These are phyloP conservation scores for Camponotus vicinus DNA, from an alignment of 1,140 invertebrate species.

Conservation along the genomic window DNA sequence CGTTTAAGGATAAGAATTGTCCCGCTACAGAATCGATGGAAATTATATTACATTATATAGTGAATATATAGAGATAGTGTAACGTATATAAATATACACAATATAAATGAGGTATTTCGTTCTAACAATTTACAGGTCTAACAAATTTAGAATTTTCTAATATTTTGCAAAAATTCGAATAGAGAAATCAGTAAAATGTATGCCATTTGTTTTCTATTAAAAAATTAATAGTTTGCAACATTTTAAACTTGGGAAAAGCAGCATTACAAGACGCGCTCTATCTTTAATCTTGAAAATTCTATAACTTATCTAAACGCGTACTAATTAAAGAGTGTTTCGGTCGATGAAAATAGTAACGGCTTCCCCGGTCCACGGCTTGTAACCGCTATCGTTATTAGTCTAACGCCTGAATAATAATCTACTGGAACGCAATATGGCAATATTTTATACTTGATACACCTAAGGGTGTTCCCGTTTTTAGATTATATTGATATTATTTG, in stretches of 20 bases:
- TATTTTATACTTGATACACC: constrained; percentile 45
- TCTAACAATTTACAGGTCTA: constrained; percentile 24
- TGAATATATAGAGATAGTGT: not conserved
- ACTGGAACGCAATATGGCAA: constrained; percentile 57
- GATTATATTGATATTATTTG: not conserved
- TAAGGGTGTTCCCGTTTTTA: not conserved
- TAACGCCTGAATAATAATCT: constrained; percentile 74
- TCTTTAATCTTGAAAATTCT: not conserved
- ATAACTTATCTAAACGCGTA: not conserved
- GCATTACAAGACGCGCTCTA: not conserved
- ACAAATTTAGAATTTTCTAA: not conserved
- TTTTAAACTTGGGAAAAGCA: not conserved
- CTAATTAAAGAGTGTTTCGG: constrained; percentile 4
- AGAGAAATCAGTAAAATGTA: not conserved
- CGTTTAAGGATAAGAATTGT: constrained; percentile 81
- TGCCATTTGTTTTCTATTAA: not conserved
- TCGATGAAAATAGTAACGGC: constrained; percentile 65
- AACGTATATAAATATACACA: not conserved
- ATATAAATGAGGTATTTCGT: not conserved
- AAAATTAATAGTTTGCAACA: not conserved
- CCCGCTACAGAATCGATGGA: constrained; percentile 78
- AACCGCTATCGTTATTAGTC: constrained; percentile 66
- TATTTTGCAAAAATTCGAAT: not conserved
- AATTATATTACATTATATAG: constrained; percentile 35
- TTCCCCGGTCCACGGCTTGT: constrained; percentile 55